Percentiles rank a stretch among this genome's conserved stretches.
Conservation (phyloP, 2,113 vertebrate species). For the Sphyrna mokarran region DNA sequence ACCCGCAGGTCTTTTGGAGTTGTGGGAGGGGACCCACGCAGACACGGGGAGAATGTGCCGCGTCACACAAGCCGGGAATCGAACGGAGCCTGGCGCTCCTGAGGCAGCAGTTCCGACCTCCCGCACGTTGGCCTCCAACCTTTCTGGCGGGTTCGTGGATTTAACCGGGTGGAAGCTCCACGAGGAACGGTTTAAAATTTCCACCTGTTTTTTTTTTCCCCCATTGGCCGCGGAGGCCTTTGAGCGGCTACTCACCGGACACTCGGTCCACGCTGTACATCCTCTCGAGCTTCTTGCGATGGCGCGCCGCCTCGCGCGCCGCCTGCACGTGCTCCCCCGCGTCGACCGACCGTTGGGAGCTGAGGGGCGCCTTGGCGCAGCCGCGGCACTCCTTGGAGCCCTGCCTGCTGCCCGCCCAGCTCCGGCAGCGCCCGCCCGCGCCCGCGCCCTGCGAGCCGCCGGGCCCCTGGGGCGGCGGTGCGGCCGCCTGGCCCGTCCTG, state of each 20-base stretch:
- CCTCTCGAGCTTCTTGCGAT: conserved; percentile 81
- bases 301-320: conserved; percentile 54
- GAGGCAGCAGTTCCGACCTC: no score
- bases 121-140: no score
- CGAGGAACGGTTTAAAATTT: background rate
- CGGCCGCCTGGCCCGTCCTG: conserved; percentile 46
- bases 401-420: conserved; percentile 66
- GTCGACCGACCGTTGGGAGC: conserved; percentile 73
- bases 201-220: background rate
- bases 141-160: no score
- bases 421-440: conserved; percentile 56
- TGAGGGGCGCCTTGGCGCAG: conserved; percentile 58
- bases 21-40: no score
- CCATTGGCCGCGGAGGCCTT: no score
- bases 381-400: conserved; percentile 65
- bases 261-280: conserved; percentile 84
- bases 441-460: conserved; percentile 60
- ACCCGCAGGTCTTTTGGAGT: no score
- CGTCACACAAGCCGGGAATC: no score
- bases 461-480: conserved; percentile 54
- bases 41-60: no score
- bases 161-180: no score
- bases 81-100: no score
- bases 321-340: conserved; percentile 66
- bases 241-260: conserved; percentile 59